Conservation (phyloP, 2,113 vertebrate species). For the Rhinolophus sinicus region DNA sequence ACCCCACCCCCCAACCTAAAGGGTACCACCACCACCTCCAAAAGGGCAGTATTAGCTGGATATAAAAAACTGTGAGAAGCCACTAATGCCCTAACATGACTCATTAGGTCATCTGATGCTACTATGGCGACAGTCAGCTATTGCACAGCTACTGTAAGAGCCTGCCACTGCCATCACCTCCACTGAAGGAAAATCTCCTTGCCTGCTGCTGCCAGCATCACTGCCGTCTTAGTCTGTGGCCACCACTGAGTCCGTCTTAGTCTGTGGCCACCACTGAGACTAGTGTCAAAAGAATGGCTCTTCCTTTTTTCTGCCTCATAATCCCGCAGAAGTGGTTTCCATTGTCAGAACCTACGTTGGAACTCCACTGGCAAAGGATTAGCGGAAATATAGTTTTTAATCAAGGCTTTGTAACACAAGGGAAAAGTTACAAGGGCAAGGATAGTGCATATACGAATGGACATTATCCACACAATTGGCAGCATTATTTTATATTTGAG, state of each 20-base stretch:
- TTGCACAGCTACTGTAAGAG: accelerated
- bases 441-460: background rate
- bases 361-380: background rate
- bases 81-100: accelerated
- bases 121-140: accelerated
- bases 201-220: background rate
- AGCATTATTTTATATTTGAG: background rate
- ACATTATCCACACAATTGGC: background rate
- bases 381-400: background rate
- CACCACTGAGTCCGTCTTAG: accelerated
- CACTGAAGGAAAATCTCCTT: background rate
- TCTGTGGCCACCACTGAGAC: background rate
- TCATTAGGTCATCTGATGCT: background rate
- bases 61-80: background rate
- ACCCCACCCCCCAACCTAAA: too few species aligned
- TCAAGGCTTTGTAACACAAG: background rate
- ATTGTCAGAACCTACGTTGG: background rate
- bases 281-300: background rate
- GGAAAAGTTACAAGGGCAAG: background rate
- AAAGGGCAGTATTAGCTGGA: background rate
- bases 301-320: background rate
- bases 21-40: accelerated
- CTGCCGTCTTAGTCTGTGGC: too few species aligned
- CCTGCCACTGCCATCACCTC: accelerated
- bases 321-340: background rate